phyloP scores from a whole-genome alignment of 2,797 vertebrate species.

The Rallus crepitans region DNA sequence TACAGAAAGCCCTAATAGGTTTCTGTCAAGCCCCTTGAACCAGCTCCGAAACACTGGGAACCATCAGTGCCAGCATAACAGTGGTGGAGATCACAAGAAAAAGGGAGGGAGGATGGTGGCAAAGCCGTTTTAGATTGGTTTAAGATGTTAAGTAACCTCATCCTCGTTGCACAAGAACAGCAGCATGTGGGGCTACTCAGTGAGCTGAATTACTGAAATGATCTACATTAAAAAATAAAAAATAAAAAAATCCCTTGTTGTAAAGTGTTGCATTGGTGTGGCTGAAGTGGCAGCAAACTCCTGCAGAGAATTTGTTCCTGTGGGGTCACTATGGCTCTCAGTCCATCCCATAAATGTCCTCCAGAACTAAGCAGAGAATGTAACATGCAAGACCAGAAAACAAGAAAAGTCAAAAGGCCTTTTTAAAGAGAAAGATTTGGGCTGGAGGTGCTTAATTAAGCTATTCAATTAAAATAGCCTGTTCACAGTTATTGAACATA shows the following conservation, averaged over 20 bases:
- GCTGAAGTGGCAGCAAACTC: background rate
- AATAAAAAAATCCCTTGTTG: fast-evolving
- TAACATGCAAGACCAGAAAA: background rate
- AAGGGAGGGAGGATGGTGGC: background rate
- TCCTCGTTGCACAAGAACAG: background rate
- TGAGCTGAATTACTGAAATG: background rate
- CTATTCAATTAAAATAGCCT: background rate
- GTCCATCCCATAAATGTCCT: background rate
- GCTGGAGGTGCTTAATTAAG: background rate
- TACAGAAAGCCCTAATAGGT: background rate
- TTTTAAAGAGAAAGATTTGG: background rate
- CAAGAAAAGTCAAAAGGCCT: background rate
- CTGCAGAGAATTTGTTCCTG: fast-evolving
- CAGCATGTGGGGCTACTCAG: background rate
- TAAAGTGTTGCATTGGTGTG: background rate
- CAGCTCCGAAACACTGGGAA: background rate
- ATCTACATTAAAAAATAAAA: background rate
- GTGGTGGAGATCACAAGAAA: background rate
- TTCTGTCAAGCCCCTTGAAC: background rate
- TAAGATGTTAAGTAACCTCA: slow-evolving; percentile 35
- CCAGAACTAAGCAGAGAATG: background rate
- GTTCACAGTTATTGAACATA: background rate
- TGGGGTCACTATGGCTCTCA: background rate
- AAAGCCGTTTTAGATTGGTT: background rate
- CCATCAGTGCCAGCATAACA: background rate